Conservation (phyloP, 2,113 vertebrate species). For the Catharus minimus region DNA sequence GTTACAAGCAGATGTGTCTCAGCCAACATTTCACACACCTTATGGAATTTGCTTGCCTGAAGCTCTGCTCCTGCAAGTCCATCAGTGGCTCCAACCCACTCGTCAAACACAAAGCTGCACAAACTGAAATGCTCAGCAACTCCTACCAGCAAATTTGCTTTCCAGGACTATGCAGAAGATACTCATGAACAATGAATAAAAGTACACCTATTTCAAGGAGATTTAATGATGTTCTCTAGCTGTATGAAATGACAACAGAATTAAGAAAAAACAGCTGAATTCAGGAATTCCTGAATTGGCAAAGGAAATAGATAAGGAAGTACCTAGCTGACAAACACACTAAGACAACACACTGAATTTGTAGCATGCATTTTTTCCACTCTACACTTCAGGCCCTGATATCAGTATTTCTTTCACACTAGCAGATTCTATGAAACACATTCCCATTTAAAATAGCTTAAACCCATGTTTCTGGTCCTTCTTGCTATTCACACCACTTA, state of each 20-base stretch:
- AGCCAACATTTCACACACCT: background rate
- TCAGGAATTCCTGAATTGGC: background rate
- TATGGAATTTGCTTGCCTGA: background rate
- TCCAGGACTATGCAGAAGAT: background rate
- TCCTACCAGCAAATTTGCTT: background rate
- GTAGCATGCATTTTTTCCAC: background rate
- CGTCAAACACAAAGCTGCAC: background rate
- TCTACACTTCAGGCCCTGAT: background rate
- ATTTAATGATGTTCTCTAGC: background rate
- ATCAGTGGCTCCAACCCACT: fast-evolving
- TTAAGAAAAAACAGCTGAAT: background rate
- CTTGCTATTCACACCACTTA: background rate
- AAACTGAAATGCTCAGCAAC: background rate
- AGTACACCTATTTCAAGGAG: background rate
- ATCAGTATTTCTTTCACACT: background rate
- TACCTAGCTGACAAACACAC: background rate
- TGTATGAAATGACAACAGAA: background rate
- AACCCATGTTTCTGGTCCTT: background rate
- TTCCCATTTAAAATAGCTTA: background rate
- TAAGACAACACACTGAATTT: background rate
- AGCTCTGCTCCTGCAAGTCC: background rate
- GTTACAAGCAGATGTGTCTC: background rate
- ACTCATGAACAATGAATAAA: background rate
- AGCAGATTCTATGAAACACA: background rate
- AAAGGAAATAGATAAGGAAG: background rate